phyloP scores from a whole-genome alignment of 2,888 invertebrate species.

The Agrotis clavis region DNA sequence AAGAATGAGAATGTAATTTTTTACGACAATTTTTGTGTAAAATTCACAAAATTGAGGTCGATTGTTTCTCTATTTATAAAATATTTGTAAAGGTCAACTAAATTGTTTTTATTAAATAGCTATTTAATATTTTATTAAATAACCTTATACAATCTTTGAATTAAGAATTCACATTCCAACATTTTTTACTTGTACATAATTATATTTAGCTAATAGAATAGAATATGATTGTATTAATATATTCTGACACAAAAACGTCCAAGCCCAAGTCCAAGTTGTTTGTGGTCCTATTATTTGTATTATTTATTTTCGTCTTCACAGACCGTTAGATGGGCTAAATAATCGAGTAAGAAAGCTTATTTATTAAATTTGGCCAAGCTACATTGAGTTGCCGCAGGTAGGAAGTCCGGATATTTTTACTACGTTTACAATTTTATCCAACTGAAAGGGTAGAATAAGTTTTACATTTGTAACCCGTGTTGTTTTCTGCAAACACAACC shows the following conservation, averaged over 20 bases:
- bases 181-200: background rate
- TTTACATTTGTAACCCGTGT: conserved; percentile 18
- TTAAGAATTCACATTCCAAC: background rate
- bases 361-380: conserved; percentile 64
- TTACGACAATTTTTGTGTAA: conserved; percentile 23
- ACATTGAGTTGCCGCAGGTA: conserved; percentile 46
- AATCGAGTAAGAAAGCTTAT: conserved; percentile 61
- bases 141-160: background rate
- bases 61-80: conserved; percentile 10
- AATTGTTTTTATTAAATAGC: background rate
- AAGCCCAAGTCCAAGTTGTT: background rate
- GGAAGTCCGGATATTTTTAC: conserved; percentile 28
- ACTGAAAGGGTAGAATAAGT: background rate
- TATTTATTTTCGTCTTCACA: conserved; percentile 57
- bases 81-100: background rate
- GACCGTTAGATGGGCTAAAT: conserved; percentile 64
- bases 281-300: conserved; percentile 12
- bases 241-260: background rate
- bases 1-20: conserved; percentile 30
- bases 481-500: conserved; percentile 22
- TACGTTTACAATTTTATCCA: background rate
- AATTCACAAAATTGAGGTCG: conserved; percentile 21
- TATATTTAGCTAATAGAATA: background rate
- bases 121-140: background rate
- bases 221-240: conserved; percentile 6